These are phyloP conservation scores for Rhynchopsitta pachyrhyncha DNA, from an alignment of 2,113 vertebrate species.

Conservation along the genomic window DNA sequence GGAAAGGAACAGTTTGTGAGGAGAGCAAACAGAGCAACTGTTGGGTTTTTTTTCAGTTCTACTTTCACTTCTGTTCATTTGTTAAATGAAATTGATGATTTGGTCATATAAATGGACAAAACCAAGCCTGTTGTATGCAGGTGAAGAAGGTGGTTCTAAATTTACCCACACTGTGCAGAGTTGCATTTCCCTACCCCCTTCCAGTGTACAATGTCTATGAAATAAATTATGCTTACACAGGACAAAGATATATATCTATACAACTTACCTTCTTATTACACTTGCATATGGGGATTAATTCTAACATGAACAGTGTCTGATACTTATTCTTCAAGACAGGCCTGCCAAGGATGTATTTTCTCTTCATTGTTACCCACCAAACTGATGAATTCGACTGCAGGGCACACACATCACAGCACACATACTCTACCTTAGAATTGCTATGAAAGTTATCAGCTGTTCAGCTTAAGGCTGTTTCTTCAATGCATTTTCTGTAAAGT, in stretches of 20 bases:
- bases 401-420: not conserved
- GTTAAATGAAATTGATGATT: not conserved
- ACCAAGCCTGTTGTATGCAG: fast-evolving
- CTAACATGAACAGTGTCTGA: not conserved
- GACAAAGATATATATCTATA: not conserved
- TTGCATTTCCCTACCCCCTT: not conserved
- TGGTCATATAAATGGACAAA: not conserved
- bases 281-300: constrained; percentile 2
- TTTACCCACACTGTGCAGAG: not conserved
- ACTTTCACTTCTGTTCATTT: not conserved
- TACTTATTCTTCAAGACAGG: constrained; percentile 17
- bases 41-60: not conserved
- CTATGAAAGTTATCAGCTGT: not conserved
- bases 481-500: not conserved
- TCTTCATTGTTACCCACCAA: not conserved
- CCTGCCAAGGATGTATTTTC: not conserved
- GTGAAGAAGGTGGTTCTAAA: not conserved
- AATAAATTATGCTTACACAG: not conserved
- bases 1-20: not conserved
- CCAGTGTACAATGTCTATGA: not conserved
- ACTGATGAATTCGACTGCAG: not conserved
- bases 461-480: not conserved
- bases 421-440: not conserved
- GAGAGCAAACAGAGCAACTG: fast-evolving
- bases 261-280: constrained; percentile 11